Evolutionary conservation across 2,888 invertebrate genomes (phyloP).

Genomic region (Lissonota sp.): DNA sequence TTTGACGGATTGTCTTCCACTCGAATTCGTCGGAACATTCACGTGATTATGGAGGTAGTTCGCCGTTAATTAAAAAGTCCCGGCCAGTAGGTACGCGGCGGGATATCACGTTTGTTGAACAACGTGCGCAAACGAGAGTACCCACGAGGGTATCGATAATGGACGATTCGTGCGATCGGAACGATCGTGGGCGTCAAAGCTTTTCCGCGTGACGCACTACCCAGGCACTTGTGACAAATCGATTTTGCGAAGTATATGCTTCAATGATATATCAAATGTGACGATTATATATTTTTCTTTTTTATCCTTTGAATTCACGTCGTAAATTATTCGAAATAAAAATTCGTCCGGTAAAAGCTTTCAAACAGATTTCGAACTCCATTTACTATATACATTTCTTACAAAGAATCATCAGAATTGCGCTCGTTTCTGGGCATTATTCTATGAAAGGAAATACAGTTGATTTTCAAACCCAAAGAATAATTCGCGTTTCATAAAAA

Average conservation of each 20-base stretch:
- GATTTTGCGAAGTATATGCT: slow-evolving; percentile 1
- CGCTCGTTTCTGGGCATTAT: too few species aligned
- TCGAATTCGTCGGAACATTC: slow-evolving; percentile 58
- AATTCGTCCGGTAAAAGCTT: not conserved
- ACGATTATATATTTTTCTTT: not conserved
- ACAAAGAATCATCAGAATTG: too few species aligned
- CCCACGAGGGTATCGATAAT: slow-evolving; percentile 52
- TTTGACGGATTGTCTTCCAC: slow-evolving; percentile 63
- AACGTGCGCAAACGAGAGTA: slow-evolving; percentile 9
- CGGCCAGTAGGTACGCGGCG: slow-evolving; percentile 45
- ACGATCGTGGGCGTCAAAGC: slow-evolving; percentile 24
- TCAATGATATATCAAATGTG: too few species aligned
- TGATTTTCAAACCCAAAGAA: not conserved
- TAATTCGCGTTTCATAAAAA: slow-evolving; percentile 1
- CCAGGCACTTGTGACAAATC: slow-evolving; percentile 38
- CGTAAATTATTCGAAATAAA: not conserved
- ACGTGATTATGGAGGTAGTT: slow-evolving; percentile 54
- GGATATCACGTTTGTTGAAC: slow-evolving; percentile 16
- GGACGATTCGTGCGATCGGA: slow-evolving; percentile 17
- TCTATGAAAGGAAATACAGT: not conserved
- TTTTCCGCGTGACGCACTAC: slow-evolving; percentile 31
- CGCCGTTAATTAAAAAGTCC: slow-evolving; percentile 62
- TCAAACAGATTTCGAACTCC: not conserved
- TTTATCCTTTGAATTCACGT: not conserved
- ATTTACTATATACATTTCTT: not conserved